Conservation (phyloP, 2,113 vertebrate genomes). For the Ailurus styani region DNA sequence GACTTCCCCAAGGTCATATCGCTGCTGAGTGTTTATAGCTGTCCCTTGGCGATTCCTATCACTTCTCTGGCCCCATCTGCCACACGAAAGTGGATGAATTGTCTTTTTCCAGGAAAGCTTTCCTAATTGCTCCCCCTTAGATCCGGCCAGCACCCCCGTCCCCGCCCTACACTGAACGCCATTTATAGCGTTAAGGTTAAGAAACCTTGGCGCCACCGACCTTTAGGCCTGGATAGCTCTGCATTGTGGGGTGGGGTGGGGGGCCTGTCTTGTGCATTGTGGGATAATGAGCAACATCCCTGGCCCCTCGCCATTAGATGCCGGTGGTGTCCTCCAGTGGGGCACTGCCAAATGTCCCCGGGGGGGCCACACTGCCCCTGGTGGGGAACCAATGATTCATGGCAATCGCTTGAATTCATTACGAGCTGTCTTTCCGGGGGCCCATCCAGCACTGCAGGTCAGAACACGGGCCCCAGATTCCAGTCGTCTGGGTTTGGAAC, state of each 20-base stretch:
- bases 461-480: neutral
- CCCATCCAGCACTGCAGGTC: accelerated
- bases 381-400: neutral
- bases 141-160: neutral
- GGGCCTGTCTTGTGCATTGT: no score
- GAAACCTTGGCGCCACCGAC: accelerated
- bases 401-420: neutral
- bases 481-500: neutral
- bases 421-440: neutral
- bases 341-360: neutral
- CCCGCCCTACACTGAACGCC: accelerated
- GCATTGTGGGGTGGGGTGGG: no score
- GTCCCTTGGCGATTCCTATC: no score
- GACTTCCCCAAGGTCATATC: neutral
- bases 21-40: neutral
- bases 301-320: neutral
- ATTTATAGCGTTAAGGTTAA: neutral
- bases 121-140: neutral
- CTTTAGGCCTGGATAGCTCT: neutral
- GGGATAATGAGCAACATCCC: neutral
- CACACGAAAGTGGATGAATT: no score
- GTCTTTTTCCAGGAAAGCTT: neutral
- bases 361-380: accelerated
- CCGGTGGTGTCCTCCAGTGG: neutral
- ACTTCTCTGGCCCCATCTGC: neutral